Base-by-base conservation (phyloP, 2,888 invertebrate genomes). In the Urechis unicinctus region DNA sequence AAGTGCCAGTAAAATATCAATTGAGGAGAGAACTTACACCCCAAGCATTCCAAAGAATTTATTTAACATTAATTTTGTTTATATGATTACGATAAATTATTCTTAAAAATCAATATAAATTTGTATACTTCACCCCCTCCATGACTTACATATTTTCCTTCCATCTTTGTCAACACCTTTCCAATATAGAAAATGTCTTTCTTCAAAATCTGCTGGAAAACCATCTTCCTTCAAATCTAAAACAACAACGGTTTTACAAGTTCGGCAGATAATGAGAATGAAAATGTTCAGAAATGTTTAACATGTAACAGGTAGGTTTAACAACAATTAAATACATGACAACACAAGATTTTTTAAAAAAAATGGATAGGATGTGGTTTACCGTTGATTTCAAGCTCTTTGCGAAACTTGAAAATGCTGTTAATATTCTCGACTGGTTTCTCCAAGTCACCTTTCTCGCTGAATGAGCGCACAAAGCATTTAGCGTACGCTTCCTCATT, bases 101-200 rank as follows among this genome's bases (percentile, higher is more conserved):
- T n/a, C n/a, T n/a, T n/a, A n/a, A n/a, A n/a, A n/a, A n/a, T n/a
- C n/a, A n/a, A n/a, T n/a, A n/a, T n/a, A n/a, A n/a, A n/a, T n/a
- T n/a, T n/a, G n/a, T n/a, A n/a, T n/a, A n/a, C n/a, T n/a, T n/a
- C n/a, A n/a, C n/a, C n/a, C n/a, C n/a, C n/a, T n/a, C n/a, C n/a
- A n/a, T 21, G 21, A 62, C 70, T 68, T 64, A 74, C 74, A 66
- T 42, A 74, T 68, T 57, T 65, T 62, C 50, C 67, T 60, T n/a
- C 89, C 91, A 77, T 92, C 91, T 46, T 86, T 81, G 73, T 94
- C 93, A 66, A 83, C 82, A 30, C 88, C 88, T 67, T 85, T 85
- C 0, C 86, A 84, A 72, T 88, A 93, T 55, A 89, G 82, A 2
- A 85, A 83, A 4, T 56, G 44, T 31, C 51, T 29, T 22, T 85